Base-by-base conservation (phyloP, 2,888 invertebrate genomes). In the Aplocera efformata region DNA sequence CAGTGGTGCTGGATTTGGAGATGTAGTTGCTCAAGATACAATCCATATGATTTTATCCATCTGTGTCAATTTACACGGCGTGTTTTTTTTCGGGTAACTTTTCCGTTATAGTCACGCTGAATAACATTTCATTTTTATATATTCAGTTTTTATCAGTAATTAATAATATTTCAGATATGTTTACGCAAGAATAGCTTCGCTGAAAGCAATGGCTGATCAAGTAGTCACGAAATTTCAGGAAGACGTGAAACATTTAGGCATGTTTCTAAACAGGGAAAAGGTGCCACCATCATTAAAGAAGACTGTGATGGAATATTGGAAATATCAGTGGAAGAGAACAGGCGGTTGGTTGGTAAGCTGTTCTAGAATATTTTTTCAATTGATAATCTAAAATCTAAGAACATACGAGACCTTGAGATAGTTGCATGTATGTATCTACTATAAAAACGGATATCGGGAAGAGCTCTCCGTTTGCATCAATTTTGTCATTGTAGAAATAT, bases 261-360 rank as follows among this genome's bases (percentile, higher is more conserved):
- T 84, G 47, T 88, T 88, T 51, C 37, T 86, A 35, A 79, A 75
- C 26, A 74, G 80, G 56, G 88, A 88, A 58, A 79, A 70, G n/a
- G 72, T 84, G 1, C 76, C 81, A 0, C 66, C 75, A 8, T 2
- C 55, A 2, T 56, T 88, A 7, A 84, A 79, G 52, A 79, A 76
- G 40, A 67, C 60, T 1, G 58, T 85, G 0, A 67, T 78, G 32
- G 84, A 86, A 27, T 81, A 80, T 54, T 88, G 86, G 84, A 85
- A 84, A 59, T 88, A 88, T 59, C 86, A 88, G 47, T 88, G 88
- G 88, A 88, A 86, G 57, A 69, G 88, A 58, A 88, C 86, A 2
- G 79, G 84, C 1, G 88, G 88, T 24, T 85, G 86, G 84, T 86
- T 86, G 67, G 86, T 88, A 50, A 63, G 29, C 20, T 6, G 10